Base-by-base conservation (phyloP, 2,797 vertebrate genomes). In the Sternarchorhynchus goeldii region DNA sequence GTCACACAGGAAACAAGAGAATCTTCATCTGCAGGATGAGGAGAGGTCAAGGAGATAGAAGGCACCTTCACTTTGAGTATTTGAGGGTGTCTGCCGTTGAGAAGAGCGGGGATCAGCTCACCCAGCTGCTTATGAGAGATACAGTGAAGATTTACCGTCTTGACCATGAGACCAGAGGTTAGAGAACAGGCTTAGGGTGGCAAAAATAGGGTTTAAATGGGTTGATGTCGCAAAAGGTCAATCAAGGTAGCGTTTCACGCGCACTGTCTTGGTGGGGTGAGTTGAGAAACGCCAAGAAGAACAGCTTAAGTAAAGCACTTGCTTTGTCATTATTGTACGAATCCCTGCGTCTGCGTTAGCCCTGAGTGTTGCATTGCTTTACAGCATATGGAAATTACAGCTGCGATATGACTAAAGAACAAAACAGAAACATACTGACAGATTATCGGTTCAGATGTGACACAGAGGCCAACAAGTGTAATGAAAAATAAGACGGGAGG, bases 121-220 rank as follows among this genome's bases (percentile, higher is more conserved):
- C 45, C 6, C 45, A 50, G 45, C 45, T 12, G 45, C 45, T 12
- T 50, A 50, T n/a, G 45, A 50, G 10, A 14, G 14, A 50, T 50
- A 50, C 45, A 50, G 45, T 65, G 20, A 63, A 5, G 8, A 29
- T 63, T 69, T 80, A 60, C 71, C 32, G 20, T 56, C 17, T 67
- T n/a, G 57, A 63, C 75, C 66, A 81, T 70, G 83, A 87, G 78
- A 75, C 86, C 82, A 83, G 73, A 10, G 72, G 85, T 71, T 79
- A 69, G 81, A 86, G 64, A 67, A 90, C 86, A 85, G 86, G 87
- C 85, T 90, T 82, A 87, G 81, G 79, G 81, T 83, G 86, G 86
- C 87, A 89, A 80, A 90, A 91, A 92, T 87, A 88, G 88, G 67
- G 78, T 85, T 89, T 88, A 88, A 77, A 87, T 81, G 89, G 80